Base-by-base conservation (phyloP, 2,888 invertebrate species). In the Acleris literana region DNA sequence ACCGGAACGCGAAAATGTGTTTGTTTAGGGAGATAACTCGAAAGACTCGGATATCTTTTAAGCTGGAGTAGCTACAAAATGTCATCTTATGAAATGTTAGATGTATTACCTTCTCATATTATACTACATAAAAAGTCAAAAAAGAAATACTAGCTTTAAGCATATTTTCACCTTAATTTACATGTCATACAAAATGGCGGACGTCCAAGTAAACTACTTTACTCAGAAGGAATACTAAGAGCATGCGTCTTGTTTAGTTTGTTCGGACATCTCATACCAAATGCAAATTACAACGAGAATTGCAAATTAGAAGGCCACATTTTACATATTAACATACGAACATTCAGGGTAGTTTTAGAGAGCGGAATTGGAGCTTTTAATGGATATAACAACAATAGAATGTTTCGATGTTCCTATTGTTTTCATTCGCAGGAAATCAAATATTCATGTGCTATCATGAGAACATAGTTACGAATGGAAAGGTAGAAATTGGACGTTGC, bases 221-320 rank as follows among this genome's bases (percentile, higher is more conserved):
- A 44, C 46, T 46, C n/a, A 46, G 17, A 17, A 46, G 16, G 46
- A 46, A n/a, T 46, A 17, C 60, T 43, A 53, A 53, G 60, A 51
- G 22, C 43, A 46, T 29, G 18, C 17, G 46, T 59, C 54, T 64
- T 59, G 54, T 59, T 48, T 43, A 49, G 43, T 65, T 60, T n/a
- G 60, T 39, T 65, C 33, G 64, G 64, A 49, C 54, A 56, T 39
- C 55, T 51, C 54, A 65, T 56, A 65, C 29, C n/a, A 46, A 49
- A 64, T 65, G 65, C 22, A 65, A 61, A 65, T 65, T 55, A 44
- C 29, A 16, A 25, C n/a, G 60, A 49, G 65, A 65, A 60, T 65
- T 65, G 65, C 60, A 60, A 65, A 65, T 65, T 59, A 11, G 54
- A 60, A 60, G 65, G 51, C 65, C 65, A 65, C 51, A 65, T 65